Percentiles rank a stretch among this genome's conserved stretches.
phyloP scores from a whole-genome alignment of 2,797 vertebrate species.

The Scarus forsteni region DNA sequence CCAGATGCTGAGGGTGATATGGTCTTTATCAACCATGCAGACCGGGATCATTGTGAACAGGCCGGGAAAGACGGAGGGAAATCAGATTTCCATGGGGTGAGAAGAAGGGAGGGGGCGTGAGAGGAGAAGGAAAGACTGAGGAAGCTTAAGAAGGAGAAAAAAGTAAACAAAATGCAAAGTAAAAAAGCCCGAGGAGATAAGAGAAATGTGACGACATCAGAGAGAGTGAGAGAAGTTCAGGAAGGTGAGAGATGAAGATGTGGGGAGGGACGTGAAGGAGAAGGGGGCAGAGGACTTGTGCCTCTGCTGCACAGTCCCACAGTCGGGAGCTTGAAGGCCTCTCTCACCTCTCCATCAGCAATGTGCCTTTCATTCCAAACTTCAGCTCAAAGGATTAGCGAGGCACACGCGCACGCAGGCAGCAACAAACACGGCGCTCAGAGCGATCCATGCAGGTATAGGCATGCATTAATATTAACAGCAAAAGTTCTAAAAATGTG shows the following conservation, averaged over 20 bases:
- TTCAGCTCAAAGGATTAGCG: constrained; percentile 72
- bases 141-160: constrained; percentile 7
- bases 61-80: constrained; percentile 59
- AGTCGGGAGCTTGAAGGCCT: constrained; percentile 53
- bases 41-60: constrained; percentile 72
- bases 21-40: constrained; percentile 74
- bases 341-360: constrained; percentile 75
- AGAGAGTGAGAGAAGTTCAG: constrained; percentile 19
- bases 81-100: constrained; percentile 60
- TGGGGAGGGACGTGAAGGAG: constrained; percentile 24
- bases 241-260: constrained; percentile 33
- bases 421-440: constrained; percentile 73
- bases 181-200: constrained; percentile 25
- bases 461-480: constrained; percentile 84
- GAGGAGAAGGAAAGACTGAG: constrained; percentile 17
- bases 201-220: constrained; percentile 28
- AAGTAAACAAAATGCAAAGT: constrained; percentile 30
- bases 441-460: constrained; percentile 75
- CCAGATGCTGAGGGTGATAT: constrained; percentile 78
- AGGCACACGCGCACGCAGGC: constrained; percentile 64
- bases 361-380: constrained; percentile 73
- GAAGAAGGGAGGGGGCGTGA: constrained; percentile 5
- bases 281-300: constrained; percentile 23
- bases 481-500: constrained; percentile 72
- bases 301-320: constrained; percentile 41